phyloP scores from a whole-genome alignment of 1,140 invertebrate genomes.

The Odontomachus brunneus region DNA sequence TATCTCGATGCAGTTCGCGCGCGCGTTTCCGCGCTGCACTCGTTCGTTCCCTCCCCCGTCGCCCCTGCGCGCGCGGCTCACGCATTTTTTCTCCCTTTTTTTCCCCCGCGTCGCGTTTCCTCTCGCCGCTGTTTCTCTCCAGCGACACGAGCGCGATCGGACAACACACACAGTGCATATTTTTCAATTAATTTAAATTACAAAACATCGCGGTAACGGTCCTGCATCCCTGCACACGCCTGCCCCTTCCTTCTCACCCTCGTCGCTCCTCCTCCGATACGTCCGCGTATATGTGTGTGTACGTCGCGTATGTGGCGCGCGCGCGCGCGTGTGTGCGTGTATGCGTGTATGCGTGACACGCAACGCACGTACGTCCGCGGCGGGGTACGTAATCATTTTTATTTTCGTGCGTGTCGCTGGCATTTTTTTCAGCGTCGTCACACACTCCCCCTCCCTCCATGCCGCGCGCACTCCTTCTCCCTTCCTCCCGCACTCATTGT shows the following conservation, averaged over 20 bases:
- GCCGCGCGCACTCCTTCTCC: not conserved
- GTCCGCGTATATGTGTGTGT: no score
- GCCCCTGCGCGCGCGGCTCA: slow-evolving; percentile 1
- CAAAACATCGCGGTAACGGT: slow-evolving; percentile 82
- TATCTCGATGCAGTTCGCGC: slow-evolving; percentile 2
- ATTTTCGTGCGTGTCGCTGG: slow-evolving; percentile 76
- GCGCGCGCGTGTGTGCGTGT: slow-evolving; percentile 46
- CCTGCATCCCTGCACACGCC: slow-evolving; percentile 63
- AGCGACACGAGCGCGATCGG: slow-evolving; percentile 76
- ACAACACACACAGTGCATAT: slow-evolving; percentile 83
- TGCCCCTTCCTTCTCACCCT: not conserved
- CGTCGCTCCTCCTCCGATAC: slow-evolving; percentile 50
- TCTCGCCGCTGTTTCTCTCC: slow-evolving; percentile 59
- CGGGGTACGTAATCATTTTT: slow-evolving; percentile 80
- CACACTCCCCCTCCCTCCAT: not conserved
- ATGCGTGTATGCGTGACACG: slow-evolving; percentile 52
- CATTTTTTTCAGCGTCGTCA: slow-evolving; percentile 68
- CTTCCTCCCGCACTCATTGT: not conserved
- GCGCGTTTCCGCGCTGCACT: slow-evolving; percentile 9
- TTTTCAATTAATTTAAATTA: slow-evolving; percentile 85
- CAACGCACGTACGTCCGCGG: slow-evolving; percentile 68
- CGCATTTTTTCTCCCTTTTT: slow-evolving; percentile 35
- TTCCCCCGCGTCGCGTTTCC: slow-evolving; percentile 53
- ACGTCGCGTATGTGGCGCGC: no score
- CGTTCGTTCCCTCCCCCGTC: slow-evolving; percentile 8